These are phyloP conservation scores for Drosophila bocqueti DNA, from an alignment of 1,140 invertebrate genomes.

Conservation along the genomic window DNA sequence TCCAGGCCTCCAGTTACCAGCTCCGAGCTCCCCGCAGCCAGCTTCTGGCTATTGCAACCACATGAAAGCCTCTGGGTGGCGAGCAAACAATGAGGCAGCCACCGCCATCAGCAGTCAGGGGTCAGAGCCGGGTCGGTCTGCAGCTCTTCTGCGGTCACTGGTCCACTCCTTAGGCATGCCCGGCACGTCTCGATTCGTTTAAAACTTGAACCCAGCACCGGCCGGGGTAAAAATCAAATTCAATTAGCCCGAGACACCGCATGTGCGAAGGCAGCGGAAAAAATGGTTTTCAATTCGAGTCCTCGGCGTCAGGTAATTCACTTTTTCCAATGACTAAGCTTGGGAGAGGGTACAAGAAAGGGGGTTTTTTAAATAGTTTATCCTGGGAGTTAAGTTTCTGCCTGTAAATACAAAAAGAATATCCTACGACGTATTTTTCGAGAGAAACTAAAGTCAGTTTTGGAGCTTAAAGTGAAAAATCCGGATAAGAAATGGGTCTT, in stretches of 20 bases:
- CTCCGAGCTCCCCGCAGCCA: background rate
- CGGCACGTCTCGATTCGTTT: conserved; percentile 68
- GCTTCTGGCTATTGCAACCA: conserved; percentile 5
- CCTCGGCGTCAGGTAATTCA: conserved; percentile 13
- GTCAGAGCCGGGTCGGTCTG: background rate
- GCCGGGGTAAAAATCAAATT: conserved; percentile 68
- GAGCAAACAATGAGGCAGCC: conserved; percentile 20
- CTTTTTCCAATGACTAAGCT: conserved; percentile 6
- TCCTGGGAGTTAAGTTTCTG: background rate
- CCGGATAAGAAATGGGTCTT: background rate
- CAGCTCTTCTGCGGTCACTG: conserved; percentile 43
- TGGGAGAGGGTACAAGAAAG: background rate
- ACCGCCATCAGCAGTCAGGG: background rate
- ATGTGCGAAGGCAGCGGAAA: conserved; percentile 38
- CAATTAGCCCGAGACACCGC: conserved; percentile 60
- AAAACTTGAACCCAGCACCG: conserved; percentile 56
- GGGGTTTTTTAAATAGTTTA: too few relatives aligned
- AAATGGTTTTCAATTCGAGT: conserved; percentile 57
- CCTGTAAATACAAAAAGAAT: background rate
- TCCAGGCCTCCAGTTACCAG: background rate
- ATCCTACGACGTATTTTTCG: too few relatives aligned
- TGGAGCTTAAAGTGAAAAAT: background rate
- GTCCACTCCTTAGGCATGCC: conserved; percentile 43
- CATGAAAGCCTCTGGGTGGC: conserved; percentile 10
- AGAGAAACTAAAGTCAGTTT: background rate